These are phyloP conservation scores for Endotricha flammealis DNA, from an alignment of 2,888 invertebrate species.

Conservation along the genomic window DNA sequence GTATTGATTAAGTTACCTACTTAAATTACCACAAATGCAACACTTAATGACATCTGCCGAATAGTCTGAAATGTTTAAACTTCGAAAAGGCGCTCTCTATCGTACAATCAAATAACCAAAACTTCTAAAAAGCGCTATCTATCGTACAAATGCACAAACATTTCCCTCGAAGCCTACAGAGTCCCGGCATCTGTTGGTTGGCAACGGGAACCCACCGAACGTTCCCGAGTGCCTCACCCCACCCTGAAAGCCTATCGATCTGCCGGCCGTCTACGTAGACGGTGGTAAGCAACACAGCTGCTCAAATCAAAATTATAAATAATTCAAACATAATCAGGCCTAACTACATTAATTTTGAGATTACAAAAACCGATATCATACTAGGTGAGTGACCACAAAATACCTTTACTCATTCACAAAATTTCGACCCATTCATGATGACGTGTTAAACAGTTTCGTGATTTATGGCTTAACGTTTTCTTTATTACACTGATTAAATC, in stretches of 20 bases:
- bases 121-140: constrained; percentile 19
- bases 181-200: constrained; percentile 60
- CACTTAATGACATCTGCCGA: too few species aligned
- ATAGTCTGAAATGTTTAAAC: too few species aligned
- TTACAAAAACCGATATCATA: constrained; percentile 7
- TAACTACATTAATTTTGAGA: constrained; percentile 33
- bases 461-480: constrained; percentile 34
- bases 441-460: constrained; percentile 43
- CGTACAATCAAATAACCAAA: too few species aligned
- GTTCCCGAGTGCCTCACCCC: constrained; percentile 30
- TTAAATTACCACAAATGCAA: too few species aligned
- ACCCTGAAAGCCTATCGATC: constrained; percentile 61
- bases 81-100: too few species aligned
- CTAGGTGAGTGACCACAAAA: constrained; percentile 45
- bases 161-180: constrained; percentile 29
- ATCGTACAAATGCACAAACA: constrained; percentile 15
- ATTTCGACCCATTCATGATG: constrained; percentile 44
- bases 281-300: constrained; percentile 44
- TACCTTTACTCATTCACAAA: constrained; percentile 33
- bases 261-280: constrained; percentile 55
- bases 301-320: constrained; percentile 41
- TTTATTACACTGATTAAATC: constrained; percentile 9
- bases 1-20: too few species aligned
- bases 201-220: constrained; percentile 33
- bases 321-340: constrained; percentile 41